Percentiles rank a stretch among this genome's conserved stretches.
Conservation (phyloP, 2,797 vertebrate species). For the Melanogrammus aeglefinus region DNA sequence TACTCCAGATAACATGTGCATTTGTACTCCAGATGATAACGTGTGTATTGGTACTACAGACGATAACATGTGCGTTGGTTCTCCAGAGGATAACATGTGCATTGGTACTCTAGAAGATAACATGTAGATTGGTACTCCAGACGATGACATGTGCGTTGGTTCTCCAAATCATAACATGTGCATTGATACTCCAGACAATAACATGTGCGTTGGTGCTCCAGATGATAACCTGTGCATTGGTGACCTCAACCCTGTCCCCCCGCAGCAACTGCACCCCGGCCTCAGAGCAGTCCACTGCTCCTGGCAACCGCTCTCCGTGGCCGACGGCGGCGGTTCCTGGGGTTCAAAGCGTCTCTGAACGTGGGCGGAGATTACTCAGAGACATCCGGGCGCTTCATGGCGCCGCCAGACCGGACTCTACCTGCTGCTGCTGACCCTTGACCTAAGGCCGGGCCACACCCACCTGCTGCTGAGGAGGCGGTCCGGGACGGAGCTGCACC, state of each 20-base stretch:
- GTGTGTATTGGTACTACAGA: too few relatives aligned
- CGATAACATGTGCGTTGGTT: too few relatives aligned
- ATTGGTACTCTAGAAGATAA: too few relatives aligned
- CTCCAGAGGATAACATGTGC: too few relatives aligned
- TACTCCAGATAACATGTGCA: background rate
- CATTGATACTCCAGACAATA: too few relatives aligned
- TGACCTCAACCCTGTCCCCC: background rate
- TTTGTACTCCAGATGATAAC: too few relatives aligned
- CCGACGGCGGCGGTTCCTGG: background rate
- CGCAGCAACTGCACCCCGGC: background rate
- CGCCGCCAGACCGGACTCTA: background rate
- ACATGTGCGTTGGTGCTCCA: too few relatives aligned
- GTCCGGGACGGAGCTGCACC: background rate
- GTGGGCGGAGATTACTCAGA: background rate
- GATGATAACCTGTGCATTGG: too few relatives aligned
- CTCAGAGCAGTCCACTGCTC: background rate
- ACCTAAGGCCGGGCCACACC: background rate
- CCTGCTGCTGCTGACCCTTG: background rate
- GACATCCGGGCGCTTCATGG: background rate
- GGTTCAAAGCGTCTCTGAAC: background rate
- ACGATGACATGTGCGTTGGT: too few relatives aligned
- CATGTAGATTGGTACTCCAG: too few relatives aligned
- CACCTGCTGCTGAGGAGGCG: background rate
- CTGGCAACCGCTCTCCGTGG: background rate
- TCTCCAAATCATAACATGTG: too few relatives aligned